Conservation (phyloP, 2,797 vertebrate genomes). For the Masticophis lateralis region DNA sequence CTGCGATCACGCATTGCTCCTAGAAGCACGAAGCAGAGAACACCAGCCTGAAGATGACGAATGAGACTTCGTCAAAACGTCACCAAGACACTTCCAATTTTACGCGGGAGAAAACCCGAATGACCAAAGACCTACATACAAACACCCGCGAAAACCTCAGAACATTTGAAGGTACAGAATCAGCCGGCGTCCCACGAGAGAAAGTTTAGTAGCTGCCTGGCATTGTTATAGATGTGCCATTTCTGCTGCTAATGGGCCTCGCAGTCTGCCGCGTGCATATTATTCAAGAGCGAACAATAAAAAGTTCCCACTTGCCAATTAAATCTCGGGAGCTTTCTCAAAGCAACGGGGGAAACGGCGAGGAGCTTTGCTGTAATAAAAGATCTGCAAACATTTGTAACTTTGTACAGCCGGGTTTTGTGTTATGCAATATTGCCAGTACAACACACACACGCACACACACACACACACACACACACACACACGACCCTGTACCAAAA, state of each 20-base stretch:
- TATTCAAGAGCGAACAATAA: neutral
- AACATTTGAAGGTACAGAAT: neutral
- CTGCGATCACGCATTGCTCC: no score
- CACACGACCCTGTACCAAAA: neutral
- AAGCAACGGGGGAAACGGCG: neutral
- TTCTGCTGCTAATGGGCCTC: neutral
- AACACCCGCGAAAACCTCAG: no score
- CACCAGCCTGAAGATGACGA: no score
- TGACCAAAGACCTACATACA: no score
- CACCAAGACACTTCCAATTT: no score
- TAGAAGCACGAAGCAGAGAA: no score
- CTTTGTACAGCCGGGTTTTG: neutral
- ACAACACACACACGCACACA: no score
- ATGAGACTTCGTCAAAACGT: no score
- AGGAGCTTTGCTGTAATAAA: neutral
- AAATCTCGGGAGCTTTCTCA: neutral
- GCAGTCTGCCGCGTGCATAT: neutral
- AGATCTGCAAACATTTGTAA: neutral
- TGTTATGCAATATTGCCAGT: neutral
- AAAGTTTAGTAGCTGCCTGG: neutral
- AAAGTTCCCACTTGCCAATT: slow-evolving; percentile 5
- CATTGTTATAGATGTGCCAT: neutral
- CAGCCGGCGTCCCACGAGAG: neutral
- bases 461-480: no score
- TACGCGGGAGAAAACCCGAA: no score